Conservation (phyloP, 1,140 invertebrate genomes). For the Paramacrobiotus metropolitanus region DNA sequence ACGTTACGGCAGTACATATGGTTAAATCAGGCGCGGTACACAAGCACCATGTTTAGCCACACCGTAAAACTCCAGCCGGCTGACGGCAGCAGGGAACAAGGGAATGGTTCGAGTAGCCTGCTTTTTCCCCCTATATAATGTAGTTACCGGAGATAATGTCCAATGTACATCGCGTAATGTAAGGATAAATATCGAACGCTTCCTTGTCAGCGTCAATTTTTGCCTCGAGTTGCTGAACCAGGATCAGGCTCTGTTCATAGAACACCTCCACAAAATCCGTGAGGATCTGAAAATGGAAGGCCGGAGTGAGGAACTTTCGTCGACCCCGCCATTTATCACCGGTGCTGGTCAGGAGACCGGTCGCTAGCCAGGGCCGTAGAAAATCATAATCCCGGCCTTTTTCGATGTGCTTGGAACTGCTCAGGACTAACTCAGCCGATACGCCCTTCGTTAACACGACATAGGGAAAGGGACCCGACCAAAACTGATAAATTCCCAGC, state of each 20-base stretch:
- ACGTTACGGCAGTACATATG: too few relatives aligned
- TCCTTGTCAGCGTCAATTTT: constrained; percentile 30
- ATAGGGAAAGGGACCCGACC: neutral
- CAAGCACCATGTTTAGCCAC: too few relatives aligned
- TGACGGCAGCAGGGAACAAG: too few relatives aligned
- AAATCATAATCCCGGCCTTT: constrained; percentile 48
- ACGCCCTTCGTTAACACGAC: constrained; percentile 3
- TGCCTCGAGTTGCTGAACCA: constrained; percentile 38
- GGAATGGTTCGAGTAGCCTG: too few relatives aligned
- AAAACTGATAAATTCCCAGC: neutral
- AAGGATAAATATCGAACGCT: constrained; percentile 45
- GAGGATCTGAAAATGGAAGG: constrained; percentile 68
- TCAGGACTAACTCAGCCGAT: constrained; percentile 39
- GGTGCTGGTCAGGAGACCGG: constrained; percentile 35
- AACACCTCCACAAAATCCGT: constrained; percentile 60
- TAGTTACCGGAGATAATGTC: constrained; percentile 60
- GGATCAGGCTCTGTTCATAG: constrained; percentile 40
- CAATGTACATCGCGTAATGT: constrained; percentile 52
- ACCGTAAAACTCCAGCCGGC: too few relatives aligned
- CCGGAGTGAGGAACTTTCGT: constrained; percentile 64
- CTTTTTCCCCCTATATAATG: too few relatives aligned
- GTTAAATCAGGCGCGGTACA: too few relatives aligned
- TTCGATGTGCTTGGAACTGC: constrained; percentile 46
- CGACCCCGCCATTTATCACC: constrained; percentile 50
- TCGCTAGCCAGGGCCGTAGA: constrained; percentile 40